These are phyloP conservation scores for Rhadina sibilatrix DNA, from an alignment of 2,113 vertebrate species.

Conservation along the genomic window DNA sequence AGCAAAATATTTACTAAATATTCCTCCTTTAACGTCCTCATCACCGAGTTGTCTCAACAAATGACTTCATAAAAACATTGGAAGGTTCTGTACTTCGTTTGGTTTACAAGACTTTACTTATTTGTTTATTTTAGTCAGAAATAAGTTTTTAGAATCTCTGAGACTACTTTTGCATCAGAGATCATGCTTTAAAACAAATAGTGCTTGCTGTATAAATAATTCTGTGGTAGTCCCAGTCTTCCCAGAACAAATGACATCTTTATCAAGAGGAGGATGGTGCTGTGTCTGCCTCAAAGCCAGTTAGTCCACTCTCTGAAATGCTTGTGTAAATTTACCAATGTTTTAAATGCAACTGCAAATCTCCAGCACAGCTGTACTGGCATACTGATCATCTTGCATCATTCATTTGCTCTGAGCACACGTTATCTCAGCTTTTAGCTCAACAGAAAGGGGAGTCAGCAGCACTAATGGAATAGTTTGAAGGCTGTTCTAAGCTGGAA, in stretches of 20 bases:
- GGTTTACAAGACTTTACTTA: background rate
- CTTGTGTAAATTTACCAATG: conserved; percentile 4
- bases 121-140: conserved; percentile 16
- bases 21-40: background rate
- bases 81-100: background rate
- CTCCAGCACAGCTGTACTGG: background rate
- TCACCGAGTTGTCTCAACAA: background rate
- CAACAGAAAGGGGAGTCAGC: background rate
- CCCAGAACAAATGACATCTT: background rate
- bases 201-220: background rate
- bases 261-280: background rate
- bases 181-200: background rate
- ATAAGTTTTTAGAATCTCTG: background rate
- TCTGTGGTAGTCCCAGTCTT: background rate
- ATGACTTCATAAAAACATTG: background rate
- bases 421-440: background rate
- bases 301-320: background rate
- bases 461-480: conserved; percentile 6
- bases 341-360: background rate
- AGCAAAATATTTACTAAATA: conserved; percentile 51
- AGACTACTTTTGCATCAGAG: background rate
- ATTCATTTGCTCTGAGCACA: conserved; percentile 11
- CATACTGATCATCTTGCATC: conserved; percentile 5
- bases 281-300: background rate
- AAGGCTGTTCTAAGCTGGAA: background rate